phyloP scores from a whole-genome alignment of 2,888 invertebrate genomes.

The Drosophila acutilabella region DNA sequence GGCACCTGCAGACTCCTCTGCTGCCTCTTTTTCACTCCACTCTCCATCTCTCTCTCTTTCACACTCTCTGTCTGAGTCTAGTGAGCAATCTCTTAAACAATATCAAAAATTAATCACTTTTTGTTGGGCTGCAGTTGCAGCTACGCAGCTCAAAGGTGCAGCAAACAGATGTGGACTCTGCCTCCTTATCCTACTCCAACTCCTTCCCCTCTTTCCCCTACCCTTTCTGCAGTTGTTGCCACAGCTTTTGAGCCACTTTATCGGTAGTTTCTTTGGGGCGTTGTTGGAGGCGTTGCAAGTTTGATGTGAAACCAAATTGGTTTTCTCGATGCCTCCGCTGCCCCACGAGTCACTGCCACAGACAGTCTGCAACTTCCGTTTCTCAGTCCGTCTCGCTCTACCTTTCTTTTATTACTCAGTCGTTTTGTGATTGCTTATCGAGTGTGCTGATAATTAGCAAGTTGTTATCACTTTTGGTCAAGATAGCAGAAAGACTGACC shows the following conservation, averaged over 20 bases:
- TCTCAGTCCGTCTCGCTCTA: neutral
- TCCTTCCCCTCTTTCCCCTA: neutral
- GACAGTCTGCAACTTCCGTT: constrained; percentile 52
- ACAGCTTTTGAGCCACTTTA: constrained; percentile 34
- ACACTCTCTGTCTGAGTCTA: constrained; percentile 8
- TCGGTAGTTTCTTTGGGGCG: constrained; percentile 75
- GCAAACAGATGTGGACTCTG: constrained; percentile 50
- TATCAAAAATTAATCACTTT: constrained; percentile 81
- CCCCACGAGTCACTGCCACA: constrained; percentile 1
- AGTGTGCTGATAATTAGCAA: constrained; percentile 73
- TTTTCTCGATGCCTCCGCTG: constrained; percentile 41
- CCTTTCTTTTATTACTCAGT: neutral
- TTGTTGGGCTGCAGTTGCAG: constrained; percentile 60
- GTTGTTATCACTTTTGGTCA: constrained; percentile 36
- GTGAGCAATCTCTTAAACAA: constrained; percentile 71
- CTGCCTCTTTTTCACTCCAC: neutral
- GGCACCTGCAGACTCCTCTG: constrained; percentile 49
- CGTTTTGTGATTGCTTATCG: constrained; percentile 41
- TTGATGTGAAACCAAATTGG: constrained; percentile 79
- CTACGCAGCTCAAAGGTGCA: constrained; percentile 54
- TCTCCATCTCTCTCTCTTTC: neutral
- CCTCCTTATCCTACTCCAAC: neutral
- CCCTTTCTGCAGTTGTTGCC: neutral
- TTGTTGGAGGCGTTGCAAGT: constrained; percentile 62
- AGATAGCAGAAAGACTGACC: constrained; percentile 25